Evolutionary conservation across 2,797 vertebrate species (phyloP), one percentile per base, ranked within the genome.

Genomic region (Peromyscus eremicus): DNA sequence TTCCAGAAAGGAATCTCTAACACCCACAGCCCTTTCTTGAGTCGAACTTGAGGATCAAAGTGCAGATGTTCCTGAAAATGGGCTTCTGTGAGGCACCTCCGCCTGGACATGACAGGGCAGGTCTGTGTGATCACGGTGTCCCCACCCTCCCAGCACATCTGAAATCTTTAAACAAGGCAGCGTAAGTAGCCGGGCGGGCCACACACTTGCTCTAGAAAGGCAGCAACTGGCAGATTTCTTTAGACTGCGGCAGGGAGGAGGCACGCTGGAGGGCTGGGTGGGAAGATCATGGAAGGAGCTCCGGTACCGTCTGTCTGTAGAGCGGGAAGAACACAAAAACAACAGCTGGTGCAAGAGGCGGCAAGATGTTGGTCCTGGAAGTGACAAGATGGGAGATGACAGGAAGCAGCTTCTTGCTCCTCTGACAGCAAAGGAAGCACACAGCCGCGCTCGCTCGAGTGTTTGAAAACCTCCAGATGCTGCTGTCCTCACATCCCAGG

Each of bases 331-430:
- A 99, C 99, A 76, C 98, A 98, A 98, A 98, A 98, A 98, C 99
- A 99, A 99, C 99, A 99, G 99, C 99, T 99, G 99, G 99, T 99
- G 97, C 96, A 99, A 99, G 98, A 97, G 99, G 98, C 98, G 97
- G 98, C 99, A 99, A 99, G 99, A 99, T 99, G 99, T 99, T 99
- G 99, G 99, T 99, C 99, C 98, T 98, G 97, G 98, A 98, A 99
- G 99, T 99, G 99, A 99, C 99, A 99, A 99, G 99, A 99, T 99
- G 99, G 99, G 98, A 99, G 99, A 99, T 99, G 99, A 99, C 99
- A 99, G 99, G 99, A 99, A 99, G 99, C 99, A 99, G 99, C 99
- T 99, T 99, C 99, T 98, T 98, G 98, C 98, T 98, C 98, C 98
- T 99, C 98, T 98, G 99, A 99, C 98, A 99, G 98, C 98, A 98